Base-by-base conservation (phyloP, 2,113 vertebrate genomes). In the Empidonax traillii region DNA sequence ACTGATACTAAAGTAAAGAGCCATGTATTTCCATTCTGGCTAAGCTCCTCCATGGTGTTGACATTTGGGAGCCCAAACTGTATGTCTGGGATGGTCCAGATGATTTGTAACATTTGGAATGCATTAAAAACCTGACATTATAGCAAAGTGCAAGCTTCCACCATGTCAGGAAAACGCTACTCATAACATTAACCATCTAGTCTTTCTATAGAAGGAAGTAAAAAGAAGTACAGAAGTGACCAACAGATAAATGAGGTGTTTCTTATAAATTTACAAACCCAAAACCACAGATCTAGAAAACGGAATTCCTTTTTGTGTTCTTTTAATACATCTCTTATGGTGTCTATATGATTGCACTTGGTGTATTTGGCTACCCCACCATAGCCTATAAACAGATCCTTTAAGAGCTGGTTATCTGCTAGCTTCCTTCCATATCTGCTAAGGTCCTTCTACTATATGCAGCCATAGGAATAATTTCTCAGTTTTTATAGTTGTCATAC, bases 401-500 rank as follows among this genome's bases (percentile, higher is more conserved):
- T 86, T 85, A 76, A 77, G 35, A 87, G 63, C 8, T 4, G 2
- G 24, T 66, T 79, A 89, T 66, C 31, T 79, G 51, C 66, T 63
- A 61, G 19, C 22, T 85, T 86, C 28, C 47, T 75, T 75, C 44
- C 8, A 9, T 56, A 44, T 47, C n/a, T 75, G 53, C 58, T 79
- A 6, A 69, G 31, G 25, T 35, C 51, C 12, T 39, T 78, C 47
- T 72, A 51, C 5, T 86, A 44, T 14, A 81, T 1, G 4, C 25
- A 92, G 73, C 27, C 12, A 55, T 8, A 85, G 44, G 31, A 85
- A 61, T 65, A 68, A 75, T 43, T 93, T 88, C 37, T 82, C 41
- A 35, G 33, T 58, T 90, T 76, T 43, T 30, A 20, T 63, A 94
- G 37, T 82, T 94, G 43, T 85, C 97, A 87, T 98, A 99, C 99